Conservation (phyloP, 64 coral and sea anemone species). For the Stichodactyla mertensii region DNA sequence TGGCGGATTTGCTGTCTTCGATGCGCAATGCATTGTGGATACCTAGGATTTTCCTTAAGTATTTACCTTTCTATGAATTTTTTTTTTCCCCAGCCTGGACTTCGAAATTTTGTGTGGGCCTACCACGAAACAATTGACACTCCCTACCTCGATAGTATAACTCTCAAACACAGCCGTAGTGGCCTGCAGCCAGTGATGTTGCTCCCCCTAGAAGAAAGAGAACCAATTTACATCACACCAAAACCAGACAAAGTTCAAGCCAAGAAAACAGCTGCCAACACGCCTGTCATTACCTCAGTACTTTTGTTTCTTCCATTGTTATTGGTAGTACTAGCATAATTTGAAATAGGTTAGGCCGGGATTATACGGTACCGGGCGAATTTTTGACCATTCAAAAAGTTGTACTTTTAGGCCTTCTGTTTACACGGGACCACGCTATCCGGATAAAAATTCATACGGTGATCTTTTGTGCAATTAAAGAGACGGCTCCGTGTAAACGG, state of each 20-base stretch:
- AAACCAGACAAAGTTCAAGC: background rate
- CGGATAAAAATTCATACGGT: no score
- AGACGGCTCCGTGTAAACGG: no score
- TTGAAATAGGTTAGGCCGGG: no score
- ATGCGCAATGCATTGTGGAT: no score
- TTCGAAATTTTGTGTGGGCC: background rate
- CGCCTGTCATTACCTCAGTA: background rate
- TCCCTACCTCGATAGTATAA: background rate
- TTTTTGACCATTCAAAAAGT: no score
- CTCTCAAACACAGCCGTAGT: background rate
- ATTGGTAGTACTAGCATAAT: background rate
- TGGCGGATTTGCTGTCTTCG: no score
- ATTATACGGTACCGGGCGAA: no score
- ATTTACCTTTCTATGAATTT: background rate
- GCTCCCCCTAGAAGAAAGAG: background rate
- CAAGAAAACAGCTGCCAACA: background rate
- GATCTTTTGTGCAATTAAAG: no score
- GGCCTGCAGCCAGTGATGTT: background rate
- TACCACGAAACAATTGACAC: background rate
- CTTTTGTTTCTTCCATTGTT: background rate
- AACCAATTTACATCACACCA: background rate
- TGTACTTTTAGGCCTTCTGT: no score
- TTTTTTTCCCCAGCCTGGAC: conserved; percentile 6
- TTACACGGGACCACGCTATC: no score
- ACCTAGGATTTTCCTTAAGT: no score